phyloP scores from a whole-genome alignment of 2,113 vertebrate species.

The Acinonyx jubatus region DNA sequence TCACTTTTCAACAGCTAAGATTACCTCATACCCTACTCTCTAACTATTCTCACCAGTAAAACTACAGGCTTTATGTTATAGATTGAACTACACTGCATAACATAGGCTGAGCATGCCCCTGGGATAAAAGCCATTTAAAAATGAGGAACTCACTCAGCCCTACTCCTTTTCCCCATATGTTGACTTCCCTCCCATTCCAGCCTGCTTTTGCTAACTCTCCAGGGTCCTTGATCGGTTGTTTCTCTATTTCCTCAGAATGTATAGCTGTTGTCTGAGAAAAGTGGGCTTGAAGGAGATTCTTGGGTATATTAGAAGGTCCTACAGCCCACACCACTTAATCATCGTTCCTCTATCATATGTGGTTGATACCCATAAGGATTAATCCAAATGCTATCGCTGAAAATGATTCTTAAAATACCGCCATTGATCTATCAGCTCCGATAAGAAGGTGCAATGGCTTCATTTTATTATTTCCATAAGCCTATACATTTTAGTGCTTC shows the following conservation, averaged over 20 bases:
- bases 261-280: neutral
- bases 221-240: neutral
- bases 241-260: neutral
- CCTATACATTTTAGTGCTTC: neutral
- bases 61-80: neutral
- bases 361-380: neutral
- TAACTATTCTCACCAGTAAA: neutral
- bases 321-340: too few species aligned
- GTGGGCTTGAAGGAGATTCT: neutral
- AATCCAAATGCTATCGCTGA: neutral
- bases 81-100: neutral
- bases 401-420: neutral
- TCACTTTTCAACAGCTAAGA: neutral
- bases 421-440: neutral
- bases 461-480: neutral
- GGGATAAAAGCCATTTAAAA: neutral
- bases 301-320: neutral
- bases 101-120: accelerated
- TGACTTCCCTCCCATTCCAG: neutral
- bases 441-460: neutral
- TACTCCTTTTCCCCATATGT: neutral
- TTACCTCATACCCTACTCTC: neutral
- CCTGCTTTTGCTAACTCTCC: neutral
- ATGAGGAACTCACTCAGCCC: neutral
- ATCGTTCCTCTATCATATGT: neutral